These are phyloP conservation scores for Venustoraphidia nigricollis DNA, from an alignment of 2,888 invertebrate genomes.

Conservation along the genomic window DNA sequence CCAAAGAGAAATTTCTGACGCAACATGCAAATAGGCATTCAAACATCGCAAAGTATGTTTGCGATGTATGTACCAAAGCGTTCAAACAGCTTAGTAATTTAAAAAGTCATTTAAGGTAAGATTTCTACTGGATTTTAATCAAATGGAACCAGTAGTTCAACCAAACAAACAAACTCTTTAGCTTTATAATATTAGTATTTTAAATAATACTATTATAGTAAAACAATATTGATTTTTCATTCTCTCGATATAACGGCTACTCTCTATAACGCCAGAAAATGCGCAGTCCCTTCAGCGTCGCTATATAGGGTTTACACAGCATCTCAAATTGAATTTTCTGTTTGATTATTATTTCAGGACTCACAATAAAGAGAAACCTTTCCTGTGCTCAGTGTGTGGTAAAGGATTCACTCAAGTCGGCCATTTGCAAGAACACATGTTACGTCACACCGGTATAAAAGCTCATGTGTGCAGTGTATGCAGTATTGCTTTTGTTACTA, in stretches of 20 bases:
- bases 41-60: neutral
- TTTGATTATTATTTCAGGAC: slow-evolving; percentile 8
- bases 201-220: no score
- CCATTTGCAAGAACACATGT: slow-evolving; percentile 26
- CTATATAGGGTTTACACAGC: no score
- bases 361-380: slow-evolving; percentile 29
- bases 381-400: slow-evolving; percentile 28
- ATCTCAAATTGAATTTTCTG: slow-evolving; percentile 3
- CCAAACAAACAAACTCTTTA: no score
- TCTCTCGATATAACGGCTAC: no score
- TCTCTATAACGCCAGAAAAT: no score
- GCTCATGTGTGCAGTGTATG: slow-evolving; percentile 29
- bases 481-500: slow-evolving; percentile 28
- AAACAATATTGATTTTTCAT: no score
- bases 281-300: no score
- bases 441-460: slow-evolving; percentile 29
- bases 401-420: slow-evolving; percentile 31
- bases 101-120: slow-evolving; percentile 10
- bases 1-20: no score
- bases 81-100: slow-evolving; percentile 1
- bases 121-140: neutral
- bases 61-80: neutral
- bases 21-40: no score
- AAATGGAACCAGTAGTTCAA: no score
- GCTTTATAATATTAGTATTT: no score